Evolutionary conservation across 2,888 invertebrate species (phyloP).

Genomic region (Dastarcus helophoroides): DNA sequence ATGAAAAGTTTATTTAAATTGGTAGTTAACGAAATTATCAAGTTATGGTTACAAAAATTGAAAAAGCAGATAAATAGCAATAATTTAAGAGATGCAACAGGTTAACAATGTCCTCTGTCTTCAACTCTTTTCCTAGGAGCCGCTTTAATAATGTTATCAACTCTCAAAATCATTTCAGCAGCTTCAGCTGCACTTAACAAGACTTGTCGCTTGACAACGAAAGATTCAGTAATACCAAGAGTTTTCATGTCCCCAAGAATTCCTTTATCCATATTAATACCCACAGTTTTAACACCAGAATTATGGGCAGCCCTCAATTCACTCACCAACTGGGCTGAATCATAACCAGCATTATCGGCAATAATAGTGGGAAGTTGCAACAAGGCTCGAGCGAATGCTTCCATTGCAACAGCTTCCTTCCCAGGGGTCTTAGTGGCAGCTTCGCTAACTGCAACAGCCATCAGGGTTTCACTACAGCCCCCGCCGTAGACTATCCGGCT

Average conservation of each 20-base stretch:
- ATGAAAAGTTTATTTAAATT: no score
- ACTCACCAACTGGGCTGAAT: slow-evolving; percentile 90
- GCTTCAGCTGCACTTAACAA: slow-evolving; percentile 91
- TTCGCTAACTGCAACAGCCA: slow-evolving; percentile 85
- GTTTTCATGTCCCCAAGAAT: slow-evolving; percentile 80
- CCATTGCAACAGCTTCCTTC: slow-evolving; percentile 95
- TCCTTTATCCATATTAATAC: slow-evolving; percentile 85
- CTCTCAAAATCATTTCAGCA: slow-evolving; percentile 97
- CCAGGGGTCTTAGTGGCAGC: slow-evolving; percentile 83
- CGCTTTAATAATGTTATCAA: slow-evolving; percentile 91
- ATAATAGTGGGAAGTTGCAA: slow-evolving; percentile 87
- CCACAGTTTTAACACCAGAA: slow-evolving; percentile 57
- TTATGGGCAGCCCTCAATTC: slow-evolving; percentile 85
- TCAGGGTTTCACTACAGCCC: slow-evolving; percentile 89
- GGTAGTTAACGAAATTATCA: no score
- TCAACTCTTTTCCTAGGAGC: slow-evolving; percentile 80
- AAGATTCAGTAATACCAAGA: slow-evolving; percentile 92
- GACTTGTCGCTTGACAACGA: slow-evolving; percentile 93
- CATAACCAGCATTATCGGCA: slow-evolving; percentile 97
- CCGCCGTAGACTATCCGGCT: slow-evolving; percentile 82
- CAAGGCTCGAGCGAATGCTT: slow-evolving; percentile 85
- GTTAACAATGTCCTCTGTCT: slow-evolving; percentile 75
- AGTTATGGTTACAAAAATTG: no score
- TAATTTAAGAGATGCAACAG: no score
- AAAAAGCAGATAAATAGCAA: no score